Evolutionary conservation across 1,140 invertebrate genomes (phyloP).

Genomic region (Cyclina sinensis): DNA sequence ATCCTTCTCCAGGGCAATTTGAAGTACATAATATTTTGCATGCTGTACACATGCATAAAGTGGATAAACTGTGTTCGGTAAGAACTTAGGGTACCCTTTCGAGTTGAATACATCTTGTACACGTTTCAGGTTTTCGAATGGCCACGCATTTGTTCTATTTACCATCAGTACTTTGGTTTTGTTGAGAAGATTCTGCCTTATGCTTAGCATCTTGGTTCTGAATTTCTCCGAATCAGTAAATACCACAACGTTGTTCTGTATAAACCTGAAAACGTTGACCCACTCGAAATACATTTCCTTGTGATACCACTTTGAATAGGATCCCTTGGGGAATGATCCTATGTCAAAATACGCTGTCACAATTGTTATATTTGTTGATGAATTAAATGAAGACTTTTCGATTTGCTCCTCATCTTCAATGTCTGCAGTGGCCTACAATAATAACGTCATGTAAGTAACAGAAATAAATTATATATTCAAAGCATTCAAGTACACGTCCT

Average conservation of each 20-base stretch:
- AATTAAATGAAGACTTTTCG: too few relatives aligned
- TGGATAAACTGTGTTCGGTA: slow-evolving; percentile 72
- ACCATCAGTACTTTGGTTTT: slow-evolving; percentile 65
- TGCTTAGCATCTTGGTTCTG: slow-evolving; percentile 35
- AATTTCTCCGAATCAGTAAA: slow-evolving; percentile 67
- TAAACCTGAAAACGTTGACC: slow-evolving; percentile 41
- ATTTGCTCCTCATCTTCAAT: too few relatives aligned
- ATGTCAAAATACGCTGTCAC: slow-evolving; percentile 78
- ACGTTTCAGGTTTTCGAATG: slow-evolving; percentile 61
- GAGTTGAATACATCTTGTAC: slow-evolving; percentile 70
- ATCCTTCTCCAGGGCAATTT: slow-evolving; percentile 30
- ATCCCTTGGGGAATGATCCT: slow-evolving; percentile 76
- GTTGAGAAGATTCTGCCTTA: slow-evolving; percentile 22
- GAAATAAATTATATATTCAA: too few relatives aligned
- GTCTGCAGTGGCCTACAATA: too few relatives aligned
- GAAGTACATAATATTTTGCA: slow-evolving; percentile 71
- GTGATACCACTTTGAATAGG: background rate
- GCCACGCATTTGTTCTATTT: slow-evolving; percentile 58
- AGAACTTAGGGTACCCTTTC: slow-evolving; percentile 63
- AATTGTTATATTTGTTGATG: slow-evolving; percentile 72
- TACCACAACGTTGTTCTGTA: slow-evolving; percentile 68
- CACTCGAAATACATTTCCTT: slow-evolving; percentile 60
- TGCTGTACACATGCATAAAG: slow-evolving; percentile 72
- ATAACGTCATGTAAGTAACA: too few relatives aligned
- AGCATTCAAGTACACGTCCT: too few relatives aligned